phyloP scores from a whole-genome alignment of 2,888 invertebrate genomes.

The Leucozona laternaria region DNA sequence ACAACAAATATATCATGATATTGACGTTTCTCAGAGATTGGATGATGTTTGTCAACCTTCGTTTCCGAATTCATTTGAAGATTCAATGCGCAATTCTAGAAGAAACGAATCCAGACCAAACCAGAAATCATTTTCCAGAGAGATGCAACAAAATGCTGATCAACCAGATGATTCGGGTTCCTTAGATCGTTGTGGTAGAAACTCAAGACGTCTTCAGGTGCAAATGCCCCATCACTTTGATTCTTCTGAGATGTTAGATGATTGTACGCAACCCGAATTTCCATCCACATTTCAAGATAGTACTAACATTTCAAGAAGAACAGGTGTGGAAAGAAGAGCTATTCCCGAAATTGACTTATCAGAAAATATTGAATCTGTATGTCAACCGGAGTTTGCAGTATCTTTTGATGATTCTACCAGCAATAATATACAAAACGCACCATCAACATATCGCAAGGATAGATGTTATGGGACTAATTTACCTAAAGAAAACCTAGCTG shows the following conservation, averaged over 20 bases:
- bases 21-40: not conserved
- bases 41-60: conserved; percentile 24
- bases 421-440: not conserved
- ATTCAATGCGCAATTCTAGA: not conserved
- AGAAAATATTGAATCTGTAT: conserved; percentile 13
- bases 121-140: not conserved
- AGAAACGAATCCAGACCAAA: not conserved
- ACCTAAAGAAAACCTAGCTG: not conserved
- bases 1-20: not conserved
- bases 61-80: conserved; percentile 18
- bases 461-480: not conserved
- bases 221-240: not conserved
- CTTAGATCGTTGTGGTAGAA: not conserved
- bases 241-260: conserved; percentile 7
- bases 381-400: conserved; percentile 15
- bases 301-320: not conserved
- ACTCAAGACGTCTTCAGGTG: not conserved
- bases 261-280: not conserved
- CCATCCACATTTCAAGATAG: not conserved
- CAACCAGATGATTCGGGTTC: not conserved
- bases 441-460: not conserved
- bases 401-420: conserved; percentile 22
- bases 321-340: not conserved
- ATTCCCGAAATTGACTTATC: conserved; percentile 15
- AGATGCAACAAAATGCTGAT: not conserved